Evolutionary conservation across 2,888 invertebrate genomes (phyloP), one percentile per base, ranked within the genome.

Genomic region (Leptinotarsa juncta): DNA sequence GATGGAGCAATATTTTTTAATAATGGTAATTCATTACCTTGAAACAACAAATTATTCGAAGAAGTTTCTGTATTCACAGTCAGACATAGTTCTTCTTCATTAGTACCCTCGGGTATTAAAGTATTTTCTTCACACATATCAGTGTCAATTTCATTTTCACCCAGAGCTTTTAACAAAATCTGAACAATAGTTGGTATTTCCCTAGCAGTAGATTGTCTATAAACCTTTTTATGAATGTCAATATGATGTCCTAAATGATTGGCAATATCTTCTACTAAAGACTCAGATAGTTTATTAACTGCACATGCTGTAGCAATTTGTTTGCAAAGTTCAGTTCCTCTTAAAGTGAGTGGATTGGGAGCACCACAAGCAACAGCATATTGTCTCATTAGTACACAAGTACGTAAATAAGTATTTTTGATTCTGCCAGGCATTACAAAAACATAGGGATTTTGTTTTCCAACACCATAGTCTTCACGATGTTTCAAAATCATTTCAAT

Each of bases 291-390:
- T 32, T 73, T 73, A 55, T 20, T 57, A 51, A 67, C 23, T 26
- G 49, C 20, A 50, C 73, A 70, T 15, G 49, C 20, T 26, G 70
- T 74, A n/a, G 73, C 70, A 32, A 70, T 53, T 16, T 74, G 70
- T 70, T 74, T 74, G n/a, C 73, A 15, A 20, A 70, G 48, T 57
- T 65, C 57, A 7, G 70, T 73, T 66, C 70, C 73, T 5, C 73
- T 49, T 67, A 70, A 48, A 7, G 57, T 53, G 4, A 51, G 5
- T 51, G 73, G 73, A 66, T 73, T 70, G 5, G 70, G 55, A 32
- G 69, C 73, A 65, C 73, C 70, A 70, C 65, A 73, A 50, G 18
- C 23, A 32, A 4, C 23, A 12, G 73, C 60, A 73, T 73, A 70
- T 12, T n/a, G 65, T 65, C 73, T 68, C 53, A 73, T 69, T 16